These are phyloP conservation scores for Vanessa atalanta DNA, from an alignment of 1,140 invertebrate genomes.

Conservation along the genomic window DNA sequence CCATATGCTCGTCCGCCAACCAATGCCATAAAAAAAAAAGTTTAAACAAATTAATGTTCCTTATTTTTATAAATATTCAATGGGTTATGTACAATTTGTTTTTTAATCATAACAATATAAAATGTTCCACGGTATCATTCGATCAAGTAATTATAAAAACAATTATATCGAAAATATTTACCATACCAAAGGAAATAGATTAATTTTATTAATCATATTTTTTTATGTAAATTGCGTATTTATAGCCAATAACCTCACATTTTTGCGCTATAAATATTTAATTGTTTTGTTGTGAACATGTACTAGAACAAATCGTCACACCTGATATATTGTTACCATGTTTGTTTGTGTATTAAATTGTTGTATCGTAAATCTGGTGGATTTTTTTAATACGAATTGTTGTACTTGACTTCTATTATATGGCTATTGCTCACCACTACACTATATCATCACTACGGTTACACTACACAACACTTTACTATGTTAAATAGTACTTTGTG, in stretches of 20 bases:
- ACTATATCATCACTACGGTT: too few species aligned
- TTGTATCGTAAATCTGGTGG: not conserved
- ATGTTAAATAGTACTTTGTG: too few species aligned
- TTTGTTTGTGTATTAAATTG: not conserved
- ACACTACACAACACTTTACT: too few species aligned
- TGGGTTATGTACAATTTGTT: too few species aligned
- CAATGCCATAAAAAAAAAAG: not conserved
- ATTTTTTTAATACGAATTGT: not conserved
- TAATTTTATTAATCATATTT: not conserved
- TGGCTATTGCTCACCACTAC: too few species aligned
- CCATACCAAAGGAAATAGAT: not conserved
- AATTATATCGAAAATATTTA: constrained; percentile 4
- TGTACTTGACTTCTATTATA: too few species aligned
- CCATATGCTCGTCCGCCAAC: too few species aligned
- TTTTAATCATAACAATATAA: not conserved
- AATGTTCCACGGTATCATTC: not conserved
- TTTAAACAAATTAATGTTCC: not conserved
- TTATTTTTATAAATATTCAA: too few species aligned
- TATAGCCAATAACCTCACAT: not conserved
- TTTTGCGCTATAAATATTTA: not conserved
- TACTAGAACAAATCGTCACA: not conserved
- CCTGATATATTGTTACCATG: not conserved
- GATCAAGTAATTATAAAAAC: not conserved
- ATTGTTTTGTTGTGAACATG: not conserved
- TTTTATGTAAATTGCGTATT: not conserved